Conservation (phyloP, 2,888 invertebrate genomes). For the Ochropleura plecta region DNA sequence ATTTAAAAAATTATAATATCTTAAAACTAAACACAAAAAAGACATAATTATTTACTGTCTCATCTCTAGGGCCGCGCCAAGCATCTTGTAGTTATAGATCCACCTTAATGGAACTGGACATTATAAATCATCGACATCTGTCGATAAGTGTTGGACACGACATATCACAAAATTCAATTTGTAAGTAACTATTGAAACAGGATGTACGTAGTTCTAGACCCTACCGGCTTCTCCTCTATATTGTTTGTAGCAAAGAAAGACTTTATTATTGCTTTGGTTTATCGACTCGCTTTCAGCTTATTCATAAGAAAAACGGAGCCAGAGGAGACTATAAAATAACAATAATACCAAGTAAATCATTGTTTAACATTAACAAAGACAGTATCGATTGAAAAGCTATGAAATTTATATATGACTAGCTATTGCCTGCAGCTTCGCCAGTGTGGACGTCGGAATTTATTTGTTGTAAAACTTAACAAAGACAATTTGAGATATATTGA, state of each 20-base stretch:
- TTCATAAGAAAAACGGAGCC: neutral
- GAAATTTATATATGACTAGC: neutral
- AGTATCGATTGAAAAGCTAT: neutral
- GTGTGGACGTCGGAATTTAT: too few species aligned
- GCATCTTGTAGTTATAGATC: neutral
- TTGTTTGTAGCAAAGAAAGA: slow-evolving; percentile 8
- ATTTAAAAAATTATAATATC: too few species aligned
- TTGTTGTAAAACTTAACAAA: too few species aligned
- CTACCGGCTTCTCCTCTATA: neutral
- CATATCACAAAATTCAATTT: neutral
- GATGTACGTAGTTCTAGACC: neutral
- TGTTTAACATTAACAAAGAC: neutral
- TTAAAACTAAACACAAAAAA: too few species aligned
- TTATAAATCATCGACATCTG: too few species aligned
- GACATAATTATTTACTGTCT: too few species aligned
- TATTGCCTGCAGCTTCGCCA: too few species aligned
- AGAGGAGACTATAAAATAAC: neutral
- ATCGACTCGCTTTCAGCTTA: slow-evolving; percentile 16
- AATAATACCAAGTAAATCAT: too few species aligned
- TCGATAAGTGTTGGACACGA: neutral
- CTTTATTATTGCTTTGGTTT: slow-evolving; percentile 8
- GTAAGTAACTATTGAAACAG: neutral
- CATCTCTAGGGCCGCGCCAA: neutral
- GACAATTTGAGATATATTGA: too few species aligned
- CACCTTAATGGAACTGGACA: neutral